Percentiles rank a stretch among this genome's conserved stretches.
These are phyloP conservation scores for Cheirogaleus major DNA, from an alignment of 2,797 vertebrate genomes.

Conservation along the genomic window DNA sequence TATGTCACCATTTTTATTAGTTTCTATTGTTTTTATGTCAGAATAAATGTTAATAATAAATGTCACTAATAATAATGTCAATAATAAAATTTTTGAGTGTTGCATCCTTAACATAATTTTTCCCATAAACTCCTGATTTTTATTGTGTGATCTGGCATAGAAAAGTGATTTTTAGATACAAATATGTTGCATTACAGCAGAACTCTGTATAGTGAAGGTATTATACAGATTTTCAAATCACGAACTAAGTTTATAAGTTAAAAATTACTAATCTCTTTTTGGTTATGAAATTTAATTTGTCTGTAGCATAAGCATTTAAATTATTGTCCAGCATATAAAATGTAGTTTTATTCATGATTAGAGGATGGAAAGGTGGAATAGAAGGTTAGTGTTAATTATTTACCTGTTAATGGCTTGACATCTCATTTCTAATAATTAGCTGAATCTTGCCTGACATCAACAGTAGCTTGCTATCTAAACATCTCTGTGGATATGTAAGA, in stretches of 20 bases:
- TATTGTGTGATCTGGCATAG: neutral
- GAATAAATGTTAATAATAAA: neutral
- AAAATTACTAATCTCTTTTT: neutral
- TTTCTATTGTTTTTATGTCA: neutral
- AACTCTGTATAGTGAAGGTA: neutral
- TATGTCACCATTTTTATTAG: neutral
- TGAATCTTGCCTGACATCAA: neutral
- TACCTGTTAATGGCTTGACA: neutral
- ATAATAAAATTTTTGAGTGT: neutral
- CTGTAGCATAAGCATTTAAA: neutral
- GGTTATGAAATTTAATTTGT: neutral
- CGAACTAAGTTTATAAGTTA: neutral
- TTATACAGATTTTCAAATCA: neutral
- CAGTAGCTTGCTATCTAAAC: neutral
- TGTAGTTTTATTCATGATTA: neutral
- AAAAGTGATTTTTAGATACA: neutral
- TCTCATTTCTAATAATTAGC: conserved; percentile 39
- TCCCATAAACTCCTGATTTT: neutral
- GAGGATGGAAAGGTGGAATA: neutral
- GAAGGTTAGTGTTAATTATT: neutral
- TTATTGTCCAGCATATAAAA: neutral
- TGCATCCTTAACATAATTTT: neutral
- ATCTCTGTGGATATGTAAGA: neutral
- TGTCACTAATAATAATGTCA: neutral
- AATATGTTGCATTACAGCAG: neutral